A percentile compares a stretch with the other conserved stretches of the same genome.
Evolutionary conservation across 2,797 vertebrate species (phyloP).

Genomic region (Silurus lanzhouensis): DNA sequence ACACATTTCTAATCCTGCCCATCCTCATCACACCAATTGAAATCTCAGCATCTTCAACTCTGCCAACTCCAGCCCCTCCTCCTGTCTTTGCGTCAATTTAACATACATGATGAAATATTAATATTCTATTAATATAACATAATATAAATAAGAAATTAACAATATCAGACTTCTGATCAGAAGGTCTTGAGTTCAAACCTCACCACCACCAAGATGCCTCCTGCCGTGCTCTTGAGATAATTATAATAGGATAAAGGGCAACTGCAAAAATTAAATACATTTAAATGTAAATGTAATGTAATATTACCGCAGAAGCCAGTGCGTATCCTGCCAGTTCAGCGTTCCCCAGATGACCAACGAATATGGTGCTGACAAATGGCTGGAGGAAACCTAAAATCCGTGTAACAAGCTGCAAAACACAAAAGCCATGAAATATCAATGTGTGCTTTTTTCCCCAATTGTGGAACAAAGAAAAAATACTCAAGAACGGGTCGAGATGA

Average conservation of each 20-base stretch:
- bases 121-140: not conserved
- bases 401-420: slow-evolving; percentile 69
- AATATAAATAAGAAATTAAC: not conserved
- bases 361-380: slow-evolving; percentile 72
- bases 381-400: slow-evolving; percentile 71
- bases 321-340: slow-evolving; percentile 75
- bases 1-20: too few relatives aligned
- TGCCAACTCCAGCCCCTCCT: too few relatives aligned
- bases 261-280: too few relatives aligned
- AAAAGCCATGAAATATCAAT: slow-evolving; percentile 15
- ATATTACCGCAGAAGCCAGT: slow-evolving; percentile 71
- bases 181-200: too few relatives aligned
- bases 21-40: too few relatives aligned
- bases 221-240: too few relatives aligned
- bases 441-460: not conserved
- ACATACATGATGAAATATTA: too few relatives aligned
- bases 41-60: too few relatives aligned
- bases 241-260: too few relatives aligned
- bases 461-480: not conserved
- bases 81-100: too few relatives aligned
- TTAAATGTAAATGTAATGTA: not conserved
- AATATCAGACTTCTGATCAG: not conserved
- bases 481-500: not conserved
- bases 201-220: too few relatives aligned
- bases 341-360: slow-evolving; percentile 76